Conservation (phyloP, 2,888 invertebrate species). For the Orthosia incerta region DNA sequence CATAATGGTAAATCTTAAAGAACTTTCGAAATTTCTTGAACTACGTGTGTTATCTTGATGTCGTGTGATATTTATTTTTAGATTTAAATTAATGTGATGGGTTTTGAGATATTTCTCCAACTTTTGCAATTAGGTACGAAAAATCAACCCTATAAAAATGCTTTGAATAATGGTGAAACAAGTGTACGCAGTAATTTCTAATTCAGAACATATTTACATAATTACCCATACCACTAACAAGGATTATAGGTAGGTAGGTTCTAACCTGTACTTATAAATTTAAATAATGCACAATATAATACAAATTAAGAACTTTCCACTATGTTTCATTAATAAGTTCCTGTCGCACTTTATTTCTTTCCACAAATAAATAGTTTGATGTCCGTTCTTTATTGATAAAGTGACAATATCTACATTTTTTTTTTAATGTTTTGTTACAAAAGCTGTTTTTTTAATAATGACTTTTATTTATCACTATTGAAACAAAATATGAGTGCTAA, state of each 20-base stretch:
- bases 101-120: constrained; percentile 12
- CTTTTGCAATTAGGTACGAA: background rate
- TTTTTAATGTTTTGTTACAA: background rate
- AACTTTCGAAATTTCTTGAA: no score
- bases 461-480: background rate
- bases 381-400: background rate
- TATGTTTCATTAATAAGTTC: constrained; percentile 27
- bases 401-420: background rate
- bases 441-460: background rate
- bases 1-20: no score
- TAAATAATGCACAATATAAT: constrained; percentile 49
- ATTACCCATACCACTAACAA: constrained; percentile 40
- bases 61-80: background rate
- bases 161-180: background rate
- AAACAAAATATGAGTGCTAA: background rate
- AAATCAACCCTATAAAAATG: background rate
- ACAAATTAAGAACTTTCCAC: constrained; percentile 12
- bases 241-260: constrained; percentile 16
- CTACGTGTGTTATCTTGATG: no score
- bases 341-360: background rate
- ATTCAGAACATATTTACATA: constrained; percentile 47
- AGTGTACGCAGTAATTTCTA: background rate
- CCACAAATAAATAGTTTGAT: constrained; percentile 6
- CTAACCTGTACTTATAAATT: constrained; percentile 24
- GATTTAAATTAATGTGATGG: constrained; percentile 13